phyloP scores from a whole-genome alignment of 2,113 vertebrate genomes.

The Echinops telfairi region DNA sequence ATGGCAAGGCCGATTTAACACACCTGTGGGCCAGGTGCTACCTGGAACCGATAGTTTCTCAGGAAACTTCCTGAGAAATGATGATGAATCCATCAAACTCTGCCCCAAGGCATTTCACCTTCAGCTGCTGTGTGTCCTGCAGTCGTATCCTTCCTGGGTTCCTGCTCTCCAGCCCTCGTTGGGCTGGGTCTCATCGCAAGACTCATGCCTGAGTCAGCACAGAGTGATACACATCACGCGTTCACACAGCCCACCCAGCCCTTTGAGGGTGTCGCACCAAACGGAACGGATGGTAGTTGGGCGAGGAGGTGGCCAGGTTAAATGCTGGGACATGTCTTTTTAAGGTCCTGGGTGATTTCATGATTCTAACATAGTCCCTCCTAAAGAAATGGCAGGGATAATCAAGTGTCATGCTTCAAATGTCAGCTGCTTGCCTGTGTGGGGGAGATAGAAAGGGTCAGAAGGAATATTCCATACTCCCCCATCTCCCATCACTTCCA shows the following conservation, averaged over 20 bases:
- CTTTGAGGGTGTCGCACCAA: constrained; percentile 4
- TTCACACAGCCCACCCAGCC: not conserved
- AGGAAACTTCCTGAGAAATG: not conserved
- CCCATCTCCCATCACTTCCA: not conserved
- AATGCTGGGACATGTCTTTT: constrained; percentile 48
- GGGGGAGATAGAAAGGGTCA: not conserved
- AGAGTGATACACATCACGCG: not conserved
- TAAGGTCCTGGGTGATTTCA: constrained; percentile 49
- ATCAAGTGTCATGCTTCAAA: constrained; percentile 16
- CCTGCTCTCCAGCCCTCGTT: not conserved
- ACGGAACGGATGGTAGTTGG: constrained; percentile 15
- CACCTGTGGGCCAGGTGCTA: not conserved
- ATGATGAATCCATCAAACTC: not conserved
- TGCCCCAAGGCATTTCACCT: not conserved
- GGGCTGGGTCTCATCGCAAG: not conserved
- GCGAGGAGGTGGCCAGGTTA: constrained; percentile 59
- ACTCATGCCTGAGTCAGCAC: not conserved
- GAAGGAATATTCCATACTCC: not conserved
- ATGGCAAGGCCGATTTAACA: not conserved
- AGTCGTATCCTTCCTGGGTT: not conserved
- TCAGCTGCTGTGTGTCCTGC: not conserved
- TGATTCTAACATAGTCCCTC: not conserved
- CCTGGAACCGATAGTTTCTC: not conserved
- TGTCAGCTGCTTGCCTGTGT: not conserved
- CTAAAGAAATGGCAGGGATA: constrained; percentile 28